Base-by-base conservation (phyloP, 2,888 invertebrate genomes). In the Camponotus fellah region DNA sequence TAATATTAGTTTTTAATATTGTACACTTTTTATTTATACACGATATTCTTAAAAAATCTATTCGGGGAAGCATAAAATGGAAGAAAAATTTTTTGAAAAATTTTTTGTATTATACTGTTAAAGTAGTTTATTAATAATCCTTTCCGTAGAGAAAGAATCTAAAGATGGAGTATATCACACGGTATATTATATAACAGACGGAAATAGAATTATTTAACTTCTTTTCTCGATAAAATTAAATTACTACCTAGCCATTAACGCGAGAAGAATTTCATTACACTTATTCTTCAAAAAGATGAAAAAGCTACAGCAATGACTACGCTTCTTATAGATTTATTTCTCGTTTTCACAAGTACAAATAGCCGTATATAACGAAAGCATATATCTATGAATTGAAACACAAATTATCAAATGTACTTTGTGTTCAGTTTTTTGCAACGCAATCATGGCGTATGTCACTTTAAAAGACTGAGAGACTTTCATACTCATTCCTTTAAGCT, bases 171-270 rank as follows among this genome's bases (percentile, higher is more conserved):
- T 58, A 83, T 80, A 80, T 83, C 53, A 71, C 46, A 80, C 56
- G 60, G 53, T 80, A 71, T 26, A 71, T 12, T 79, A 71, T 26
- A 71, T 12, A 46, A 49, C 26, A 53, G 69, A 68, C 58, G 75
- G 65, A 84, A 87, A 85, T 79, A 46, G 76, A 79, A 84, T 82
- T 84, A 87, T 75, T 65, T 43, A 65, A 75, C n/a, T 58, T 66
- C 74, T 81, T 80, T 84, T 82, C 76, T 56, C 53, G 71, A 49
- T 58, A 65, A 84, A 87, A 87, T 87, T 75, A 72, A 87, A 84
- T 87, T 82, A 84, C 80, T 85, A 65, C 64, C 76, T 72, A 17
- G 53, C 83, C 75, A 83, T 87, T 87, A 87, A 83, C 49, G 81
- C 62, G 83, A 83, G 37, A 46, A 66, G 66, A 75, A 77, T 83